Evolutionary conservation across 2,797 vertebrate genomes (phyloP).

Genomic region (Pyrocephalus nanus): DNA sequence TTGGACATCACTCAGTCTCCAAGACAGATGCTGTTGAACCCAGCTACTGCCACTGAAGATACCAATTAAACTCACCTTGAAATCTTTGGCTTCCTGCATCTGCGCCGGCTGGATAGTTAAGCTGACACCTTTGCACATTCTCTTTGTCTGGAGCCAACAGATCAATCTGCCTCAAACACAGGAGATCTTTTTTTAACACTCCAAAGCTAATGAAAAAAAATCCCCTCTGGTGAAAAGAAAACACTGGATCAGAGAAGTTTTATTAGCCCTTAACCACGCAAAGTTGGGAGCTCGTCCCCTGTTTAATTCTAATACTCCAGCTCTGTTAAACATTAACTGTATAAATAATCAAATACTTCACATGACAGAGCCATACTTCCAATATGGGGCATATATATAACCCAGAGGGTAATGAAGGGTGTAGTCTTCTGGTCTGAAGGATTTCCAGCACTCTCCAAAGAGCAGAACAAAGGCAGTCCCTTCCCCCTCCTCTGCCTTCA

Average conservation of each 20-base stretch:
- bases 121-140: not conserved
- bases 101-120: not conserved
- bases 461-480: slow-evolving; percentile 63
- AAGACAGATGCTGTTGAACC: not conserved
- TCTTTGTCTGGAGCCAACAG: slow-evolving; percentile 41
- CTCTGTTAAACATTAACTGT: slow-evolving; percentile 71
- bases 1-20: not conserved
- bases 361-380: slow-evolving; percentile 55
- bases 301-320: slow-evolving; percentile 61
- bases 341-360: slow-evolving; percentile 71
- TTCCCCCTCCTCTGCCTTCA: slow-evolving; percentile 51
- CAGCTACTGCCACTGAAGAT: not conserved
- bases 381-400: slow-evolving; percentile 68
- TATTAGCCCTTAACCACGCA: slow-evolving; percentile 55
- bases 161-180: slow-evolving; percentile 49
- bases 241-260: slow-evolving; percentile 47
- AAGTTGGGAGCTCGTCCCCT: slow-evolving; percentile 48
- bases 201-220: slow-evolving; percentile 57
- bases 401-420: slow-evolving; percentile 59
- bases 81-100: not conserved
- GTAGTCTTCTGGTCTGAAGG: slow-evolving; percentile 52
- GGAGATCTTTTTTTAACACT: slow-evolving; percentile 43
- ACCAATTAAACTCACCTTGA: not conserved
- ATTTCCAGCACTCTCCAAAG: slow-evolving; percentile 49
- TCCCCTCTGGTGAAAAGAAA: slow-evolving; percentile 46